phyloP scores from a whole-genome alignment of 2,797 vertebrate genomes.

The Acomys russatus region DNA sequence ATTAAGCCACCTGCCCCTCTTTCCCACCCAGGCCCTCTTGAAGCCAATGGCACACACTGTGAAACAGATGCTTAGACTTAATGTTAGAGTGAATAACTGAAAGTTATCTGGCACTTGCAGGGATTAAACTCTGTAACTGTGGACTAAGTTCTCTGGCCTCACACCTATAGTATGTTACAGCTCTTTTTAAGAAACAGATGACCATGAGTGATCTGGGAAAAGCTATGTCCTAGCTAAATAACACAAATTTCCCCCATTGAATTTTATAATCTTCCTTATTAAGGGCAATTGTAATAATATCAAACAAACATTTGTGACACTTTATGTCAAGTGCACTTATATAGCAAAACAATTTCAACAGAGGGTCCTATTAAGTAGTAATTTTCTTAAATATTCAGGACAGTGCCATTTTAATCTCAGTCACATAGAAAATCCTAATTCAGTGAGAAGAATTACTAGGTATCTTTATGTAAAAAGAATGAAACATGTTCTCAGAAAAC shows the following conservation, averaged over 20 bases:
- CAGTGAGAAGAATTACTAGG: neutral
- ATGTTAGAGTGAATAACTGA: constrained; percentile 33
- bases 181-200: constrained; percentile 65
- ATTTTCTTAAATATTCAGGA: constrained; percentile 28
- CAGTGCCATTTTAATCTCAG: neutral
- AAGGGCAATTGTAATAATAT: neutral
- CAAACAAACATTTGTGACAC: neutral
- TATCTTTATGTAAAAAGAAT: constrained; percentile 6
- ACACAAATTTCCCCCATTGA: constrained; percentile 46
- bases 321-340: constrained; percentile 20
- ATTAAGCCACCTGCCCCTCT: constrained; percentile 30
- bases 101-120: constrained; percentile 63
- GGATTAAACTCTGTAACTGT: constrained; percentile 65
- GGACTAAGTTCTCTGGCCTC: neutral
- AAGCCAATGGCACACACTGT: constrained; percentile 44
- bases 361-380: neutral
- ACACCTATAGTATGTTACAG: neutral
- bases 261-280: constrained; percentile 48
- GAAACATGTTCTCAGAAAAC: too few relatives aligned
- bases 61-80: constrained; percentile 73
- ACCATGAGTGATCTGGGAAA: neutral
- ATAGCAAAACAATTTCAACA: constrained; percentile 24
- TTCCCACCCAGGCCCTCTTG: constrained; percentile 48
- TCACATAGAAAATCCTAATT: neutral
- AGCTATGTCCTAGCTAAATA: constrained; percentile 19